These are phyloP conservation scores for Tipula lateralis DNA, from an alignment of 2,888 invertebrate species.

Conservation along the genomic window DNA sequence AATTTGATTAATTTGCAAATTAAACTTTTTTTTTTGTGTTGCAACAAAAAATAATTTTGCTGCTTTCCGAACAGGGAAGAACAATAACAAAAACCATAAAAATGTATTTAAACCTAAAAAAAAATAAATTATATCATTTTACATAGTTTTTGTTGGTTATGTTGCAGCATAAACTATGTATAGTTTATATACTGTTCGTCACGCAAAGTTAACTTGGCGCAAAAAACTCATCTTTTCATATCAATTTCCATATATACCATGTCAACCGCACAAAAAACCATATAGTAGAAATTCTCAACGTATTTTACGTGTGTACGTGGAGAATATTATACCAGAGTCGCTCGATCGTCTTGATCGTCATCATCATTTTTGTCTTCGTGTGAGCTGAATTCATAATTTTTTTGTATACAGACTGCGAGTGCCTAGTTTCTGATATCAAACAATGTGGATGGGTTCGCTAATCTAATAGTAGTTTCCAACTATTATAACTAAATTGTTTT, in stretches of 20 bases:
- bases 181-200: not conserved
- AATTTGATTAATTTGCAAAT: conserved; percentile 13
- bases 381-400: not conserved
- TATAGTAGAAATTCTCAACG: not conserved
- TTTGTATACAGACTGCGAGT: not conserved
- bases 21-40: not conserved
- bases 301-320: not conserved
- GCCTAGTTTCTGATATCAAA: not conserved
- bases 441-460: conserved; percentile 7
- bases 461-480: not conserved
- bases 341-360: not conserved
- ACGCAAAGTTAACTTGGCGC: not conserved
- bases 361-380: not conserved
- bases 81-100: conserved; percentile 4
- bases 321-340: not conserved
- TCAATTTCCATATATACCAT: not conserved
- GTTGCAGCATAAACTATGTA: not conserved
- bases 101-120: not conserved
- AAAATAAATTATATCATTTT: conserved; percentile 3
- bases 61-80: not conserved
- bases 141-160: not conserved
- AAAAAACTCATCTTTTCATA: not conserved
- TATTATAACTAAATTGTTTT: not conserved
- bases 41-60: not conserved
- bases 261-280: not conserved